Base-by-base conservation (phyloP, 2,797 vertebrate species). In the Brachymystax lenok region DNA sequence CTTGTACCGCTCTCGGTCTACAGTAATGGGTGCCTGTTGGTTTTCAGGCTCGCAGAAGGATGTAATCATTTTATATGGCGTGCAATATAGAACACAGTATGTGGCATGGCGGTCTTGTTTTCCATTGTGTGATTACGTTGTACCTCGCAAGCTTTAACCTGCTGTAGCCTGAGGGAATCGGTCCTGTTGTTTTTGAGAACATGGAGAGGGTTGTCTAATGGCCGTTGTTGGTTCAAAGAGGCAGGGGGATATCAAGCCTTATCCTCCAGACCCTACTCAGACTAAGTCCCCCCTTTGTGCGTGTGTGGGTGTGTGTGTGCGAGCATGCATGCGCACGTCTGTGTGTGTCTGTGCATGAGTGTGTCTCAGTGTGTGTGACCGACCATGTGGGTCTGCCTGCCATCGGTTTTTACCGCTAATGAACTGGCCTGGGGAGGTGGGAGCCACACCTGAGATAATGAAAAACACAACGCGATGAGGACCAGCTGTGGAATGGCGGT, bases 401-500 rank as follows among this genome's bases (percentile, higher is more conserved):
- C 69, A 75, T 78, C 35, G 2, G 82, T 82, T 82, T 77, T 73
- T 82, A 77, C 69, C 24, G 68, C 82, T 87, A 80, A 85, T 79
- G 75, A 85, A 79, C 80, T 59, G 68, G 72, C 52, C 79, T n/a
- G 33, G 7, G 69, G 78, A 77, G 77, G 70, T 50, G 77, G 74
- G 79, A 70, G 74, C 70, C 77, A 77, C 84, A 74, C 78, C 73
- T 84, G 81, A 87, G 86, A 77, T 80, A 76, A 73, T 76, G 71
- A 81, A 78, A 61, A 69, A 24, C 74, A 76, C 66, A 74, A 66
- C 13, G 77, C 84, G 86, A 89, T 74, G 77, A 84, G 81, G 79
- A 86, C 83, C 86, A 90, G 87, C 82, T 89, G 85, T 77, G 79
- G 70, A 78, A 81, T 77, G 78, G 70, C 82, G 77, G 77, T 83